Conservation (phyloP, 2,888 invertebrate species). For the Dasypogon diadema region DNA sequence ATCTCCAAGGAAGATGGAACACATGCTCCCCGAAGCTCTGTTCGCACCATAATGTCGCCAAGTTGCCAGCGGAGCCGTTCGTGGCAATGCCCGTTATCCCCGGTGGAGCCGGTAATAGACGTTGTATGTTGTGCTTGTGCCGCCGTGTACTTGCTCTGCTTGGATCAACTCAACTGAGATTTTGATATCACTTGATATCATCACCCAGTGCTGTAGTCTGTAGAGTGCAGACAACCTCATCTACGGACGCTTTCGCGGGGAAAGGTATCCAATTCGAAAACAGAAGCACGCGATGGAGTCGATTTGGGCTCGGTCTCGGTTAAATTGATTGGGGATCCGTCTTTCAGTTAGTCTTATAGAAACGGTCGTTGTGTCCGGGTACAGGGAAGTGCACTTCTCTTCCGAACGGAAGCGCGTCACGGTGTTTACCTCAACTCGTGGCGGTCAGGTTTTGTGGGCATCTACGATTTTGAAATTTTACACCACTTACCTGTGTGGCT, state of each 20-base stretch:
- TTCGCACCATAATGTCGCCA: no score
- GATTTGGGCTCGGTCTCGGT: background rate
- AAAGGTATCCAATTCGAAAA: constrained; percentile 26
- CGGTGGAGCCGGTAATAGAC: constrained; percentile 14
- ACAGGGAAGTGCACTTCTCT: constrained; percentile 9
- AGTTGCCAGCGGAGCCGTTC: background rate
- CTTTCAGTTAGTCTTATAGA: constrained; percentile 14
- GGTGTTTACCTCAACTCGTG: constrained; percentile 4
- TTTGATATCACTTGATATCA: constrained; percentile 15
- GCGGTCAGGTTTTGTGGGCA: background rate
- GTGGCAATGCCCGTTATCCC: constrained; percentile 6
- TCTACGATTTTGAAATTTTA: constrained; percentile 7
- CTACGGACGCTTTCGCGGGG: constrained; percentile 38
- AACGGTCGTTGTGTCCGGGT: constrained; percentile 23
- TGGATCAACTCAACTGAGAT: constrained; percentile 14
- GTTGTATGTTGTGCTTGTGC: background rate
- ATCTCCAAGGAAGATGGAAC: no score
- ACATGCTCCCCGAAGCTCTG: no score
- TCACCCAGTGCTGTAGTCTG: background rate
- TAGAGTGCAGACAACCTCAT: no score
- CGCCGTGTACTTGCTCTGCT: background rate
- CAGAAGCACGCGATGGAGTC: constrained; percentile 44
- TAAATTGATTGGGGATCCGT: constrained; percentile 27
- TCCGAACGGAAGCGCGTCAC: constrained; percentile 26
- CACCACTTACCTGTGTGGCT: constrained; percentile 1